Conservation (phyloP, 1,140 invertebrate genomes). For the Calycopis cecrops region DNA sequence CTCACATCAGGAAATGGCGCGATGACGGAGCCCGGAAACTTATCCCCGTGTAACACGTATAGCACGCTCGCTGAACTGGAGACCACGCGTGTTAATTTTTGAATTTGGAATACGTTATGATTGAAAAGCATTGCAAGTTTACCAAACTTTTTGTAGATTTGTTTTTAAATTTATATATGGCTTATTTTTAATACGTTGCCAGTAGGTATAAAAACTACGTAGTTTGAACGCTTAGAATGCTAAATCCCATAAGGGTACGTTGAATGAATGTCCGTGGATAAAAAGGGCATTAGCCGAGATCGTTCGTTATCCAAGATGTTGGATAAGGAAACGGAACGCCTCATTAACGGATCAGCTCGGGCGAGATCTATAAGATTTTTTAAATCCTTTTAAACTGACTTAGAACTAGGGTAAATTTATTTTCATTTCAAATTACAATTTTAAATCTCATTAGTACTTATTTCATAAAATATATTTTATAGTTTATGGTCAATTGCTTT, state of each 20-base stretch:
- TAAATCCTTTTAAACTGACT: conserved; percentile 19
- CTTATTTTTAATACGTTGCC: too few species aligned
- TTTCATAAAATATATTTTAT: too few species aligned
- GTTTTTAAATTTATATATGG: too few species aligned
- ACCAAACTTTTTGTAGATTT: too few species aligned
- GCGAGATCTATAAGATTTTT: conserved; percentile 15
- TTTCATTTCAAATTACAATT: too few species aligned
- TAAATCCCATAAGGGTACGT: conserved; percentile 1
- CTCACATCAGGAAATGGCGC: conserved; percentile 34
- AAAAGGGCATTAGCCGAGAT: conserved; percentile 25
- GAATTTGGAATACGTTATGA: conserved; percentile 17
- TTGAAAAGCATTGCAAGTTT: neutral
- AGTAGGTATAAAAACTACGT: neutral
- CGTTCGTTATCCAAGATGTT: conserved; percentile 16
- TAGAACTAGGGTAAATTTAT: too few species aligned
- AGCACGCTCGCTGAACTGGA: conserved; percentile 17
- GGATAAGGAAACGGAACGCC: conserved; percentile 22
- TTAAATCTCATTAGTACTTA: too few species aligned
- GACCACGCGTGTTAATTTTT: conserved; percentile 14
- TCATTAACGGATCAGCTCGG: conserved; percentile 19
- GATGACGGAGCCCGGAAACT: conserved; percentile 36
- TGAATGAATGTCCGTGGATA: conserved; percentile 18
- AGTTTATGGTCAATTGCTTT: too few species aligned
- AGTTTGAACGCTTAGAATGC: conserved; percentile 1
- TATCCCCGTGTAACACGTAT: conserved; percentile 22